phyloP scores from a whole-genome alignment of 2,888 invertebrate species.

The Drosophila birchii region DNA sequence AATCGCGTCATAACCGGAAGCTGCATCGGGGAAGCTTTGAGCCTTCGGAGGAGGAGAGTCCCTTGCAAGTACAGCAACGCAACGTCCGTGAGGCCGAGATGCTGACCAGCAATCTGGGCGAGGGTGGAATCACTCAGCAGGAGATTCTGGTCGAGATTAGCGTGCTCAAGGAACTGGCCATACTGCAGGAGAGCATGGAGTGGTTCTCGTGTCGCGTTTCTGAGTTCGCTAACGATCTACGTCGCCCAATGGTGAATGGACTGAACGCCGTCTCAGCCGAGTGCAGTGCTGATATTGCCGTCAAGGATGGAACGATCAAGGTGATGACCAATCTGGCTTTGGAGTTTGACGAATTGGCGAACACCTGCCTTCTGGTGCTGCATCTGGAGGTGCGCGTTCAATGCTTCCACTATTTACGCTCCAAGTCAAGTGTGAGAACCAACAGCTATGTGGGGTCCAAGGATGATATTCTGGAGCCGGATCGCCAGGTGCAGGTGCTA shows the following conservation, averaged over 20 bases:
- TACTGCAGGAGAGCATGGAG: constrained; percentile 96
- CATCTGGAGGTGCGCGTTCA: constrained; percentile 97
- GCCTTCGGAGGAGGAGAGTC: constrained; percentile 90
- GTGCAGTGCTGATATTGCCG: constrained; percentile 77
- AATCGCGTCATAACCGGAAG: constrained; percentile 75
- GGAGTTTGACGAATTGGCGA: constrained; percentile 94
- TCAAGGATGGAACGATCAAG: constrained; percentile 87
- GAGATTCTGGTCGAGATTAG: constrained; percentile 95
- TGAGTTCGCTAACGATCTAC: constrained; percentile 86
- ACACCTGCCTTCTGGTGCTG: constrained; percentile 94
- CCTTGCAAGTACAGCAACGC: constrained; percentile 90
- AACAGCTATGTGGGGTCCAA: constrained; percentile 85
- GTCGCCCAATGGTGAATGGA: constrained; percentile 85
- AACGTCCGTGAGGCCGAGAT: constrained; percentile 96
- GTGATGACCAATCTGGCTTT: constrained; percentile 89
- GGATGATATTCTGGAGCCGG: constrained; percentile 91
- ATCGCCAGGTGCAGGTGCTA: constrained; percentile 90
- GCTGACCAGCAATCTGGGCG: constrained; percentile 95
- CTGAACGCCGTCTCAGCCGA: constrained; percentile 75
- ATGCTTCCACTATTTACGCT: constrained; percentile 95
- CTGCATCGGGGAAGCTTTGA: constrained; percentile 84
- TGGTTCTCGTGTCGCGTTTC: constrained; percentile 91
- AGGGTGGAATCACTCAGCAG: constrained; percentile 92
- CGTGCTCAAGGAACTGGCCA: constrained; percentile 93
- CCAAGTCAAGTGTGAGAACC: constrained; percentile 83